Evolutionary conservation across 1,140 invertebrate genomes (phyloP), one percentile per base, ranked within the genome.

Genomic region (Pseudomyrmex sp.): DNA sequence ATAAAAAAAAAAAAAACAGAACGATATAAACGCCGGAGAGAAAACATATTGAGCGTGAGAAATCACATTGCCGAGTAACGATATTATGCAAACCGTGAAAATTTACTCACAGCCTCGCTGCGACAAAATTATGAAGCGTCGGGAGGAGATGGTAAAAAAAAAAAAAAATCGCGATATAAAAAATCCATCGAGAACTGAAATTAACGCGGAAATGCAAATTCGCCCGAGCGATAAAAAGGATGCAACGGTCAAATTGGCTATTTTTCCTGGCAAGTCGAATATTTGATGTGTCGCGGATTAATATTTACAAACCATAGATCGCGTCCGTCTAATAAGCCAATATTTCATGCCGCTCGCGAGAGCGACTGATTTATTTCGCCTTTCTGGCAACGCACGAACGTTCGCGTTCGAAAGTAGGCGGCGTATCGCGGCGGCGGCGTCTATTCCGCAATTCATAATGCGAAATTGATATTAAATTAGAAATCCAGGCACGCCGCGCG

Each of bases 381-480:
- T 66, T 46, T 26, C 54, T 15, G 63, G 69, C 84, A 52, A 52
- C 44, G 23, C 15, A n/a, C 13, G 10, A 10, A 5, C 69, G 13
- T 44, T n/a, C 26, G 54, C 52, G 72, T 7, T 35, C 44, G 63
- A 26, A 79, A 79, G 56, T 70, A 69, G 35, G n/a, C n/a, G n/a
- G n/a, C n/a, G n/a, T n/a, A n/a, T n/a, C n/a, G 54, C 75, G 20
- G n/a, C 2, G 50, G 52, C 48, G 26, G 56, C 12, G 26, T 20
- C 69, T 35, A 35, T 35, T 35, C 18, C 13, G 12, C 20, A 74
- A 87, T 85, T 75, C 74, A 82, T 77, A 88, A 85, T 72, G 44
- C 69, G 20, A 56, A 86, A 89, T 80, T 89, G 79, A 83, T 83
- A 85, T 66, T 89, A 70, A 80, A 88, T 86, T 72, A 61, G n/a